A percentile compares a stretch with the other conserved stretches of the same genome.
Conservation (phyloP, 2,113 vertebrate genomes). For the Anolis sagrei region DNA sequence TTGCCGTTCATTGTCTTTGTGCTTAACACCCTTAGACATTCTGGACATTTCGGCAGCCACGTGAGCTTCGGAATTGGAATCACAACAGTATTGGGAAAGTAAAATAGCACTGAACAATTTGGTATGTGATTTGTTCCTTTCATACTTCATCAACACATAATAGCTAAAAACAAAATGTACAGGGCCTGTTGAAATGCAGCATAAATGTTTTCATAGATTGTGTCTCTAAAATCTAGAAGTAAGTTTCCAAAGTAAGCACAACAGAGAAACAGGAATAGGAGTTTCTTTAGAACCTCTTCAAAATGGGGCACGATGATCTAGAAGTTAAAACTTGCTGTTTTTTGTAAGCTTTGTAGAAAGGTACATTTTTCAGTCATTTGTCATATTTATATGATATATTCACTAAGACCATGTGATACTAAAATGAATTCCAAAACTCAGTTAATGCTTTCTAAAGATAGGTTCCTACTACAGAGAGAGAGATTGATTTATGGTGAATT, state of each 20-base stretch:
- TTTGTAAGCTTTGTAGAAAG: conserved; percentile 22
- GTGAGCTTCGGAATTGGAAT: neutral
- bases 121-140: neutral
- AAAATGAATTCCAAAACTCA: neutral
- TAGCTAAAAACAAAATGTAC: too few species aligned
- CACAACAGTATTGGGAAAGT: neutral
- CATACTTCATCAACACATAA: neutral
- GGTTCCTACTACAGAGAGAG: neutral
- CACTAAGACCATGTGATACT: neutral
- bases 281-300: neutral
- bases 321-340: neutral
- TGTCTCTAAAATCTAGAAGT: conserved; percentile 14
- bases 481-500: neutral
- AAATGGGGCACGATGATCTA: neutral
- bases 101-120: conserved; percentile 18
- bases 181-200: neutral
- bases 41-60: neutral
- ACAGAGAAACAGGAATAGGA: neutral
- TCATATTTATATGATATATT: neutral
- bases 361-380: neutral
- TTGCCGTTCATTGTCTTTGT: neutral
- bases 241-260: conserved; percentile 14
- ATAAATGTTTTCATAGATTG: neutral
- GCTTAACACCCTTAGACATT: neutral
- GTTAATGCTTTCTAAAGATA: neutral